These are phyloP conservation scores for Lucinisca nassula DNA, from an alignment of 2,888 invertebrate species.

Conservation along the genomic window DNA sequence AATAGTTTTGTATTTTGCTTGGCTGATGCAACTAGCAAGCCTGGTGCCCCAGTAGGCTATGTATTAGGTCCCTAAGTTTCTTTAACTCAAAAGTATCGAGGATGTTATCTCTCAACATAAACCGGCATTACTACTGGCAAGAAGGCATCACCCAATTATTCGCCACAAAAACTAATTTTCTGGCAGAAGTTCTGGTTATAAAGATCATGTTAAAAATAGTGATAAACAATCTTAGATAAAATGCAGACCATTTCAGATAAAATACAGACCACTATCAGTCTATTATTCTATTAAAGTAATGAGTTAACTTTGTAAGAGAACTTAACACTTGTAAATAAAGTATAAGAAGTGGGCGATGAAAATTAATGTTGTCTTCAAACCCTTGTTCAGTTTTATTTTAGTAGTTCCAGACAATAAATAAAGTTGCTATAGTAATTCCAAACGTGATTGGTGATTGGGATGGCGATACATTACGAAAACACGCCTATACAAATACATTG, in stretches of 20 bases:
- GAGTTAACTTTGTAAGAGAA: not conserved
- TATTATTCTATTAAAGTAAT: not conserved
- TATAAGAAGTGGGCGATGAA: not conserved
- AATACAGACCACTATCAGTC: not conserved
- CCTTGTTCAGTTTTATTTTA: too few relatives aligned
- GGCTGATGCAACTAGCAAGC: too few relatives aligned
- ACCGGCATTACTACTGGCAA: not conserved
- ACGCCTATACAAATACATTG: too few relatives aligned
- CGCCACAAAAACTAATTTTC: not conserved
- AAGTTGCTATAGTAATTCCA: too few relatives aligned
- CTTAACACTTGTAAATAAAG: not conserved
- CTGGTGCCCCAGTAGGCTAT: too few relatives aligned
- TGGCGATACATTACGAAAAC: too few relatives aligned
- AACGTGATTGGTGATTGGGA: too few relatives aligned
- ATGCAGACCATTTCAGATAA: not conserved
- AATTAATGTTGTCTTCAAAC: not conserved
- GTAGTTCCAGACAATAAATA: too few relatives aligned
- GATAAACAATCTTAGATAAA: not conserved
- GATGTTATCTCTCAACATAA: not conserved
- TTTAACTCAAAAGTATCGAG: too few relatives aligned
- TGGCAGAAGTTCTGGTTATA: not conserved
- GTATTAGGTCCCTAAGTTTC: too few relatives aligned
- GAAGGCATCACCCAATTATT: not conserved
- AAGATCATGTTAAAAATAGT: too few relatives aligned
- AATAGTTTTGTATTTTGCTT: too few relatives aligned